phyloP scores from a whole-genome alignment of 2,797 vertebrate species.

The Gallinago nigripennis region DNA sequence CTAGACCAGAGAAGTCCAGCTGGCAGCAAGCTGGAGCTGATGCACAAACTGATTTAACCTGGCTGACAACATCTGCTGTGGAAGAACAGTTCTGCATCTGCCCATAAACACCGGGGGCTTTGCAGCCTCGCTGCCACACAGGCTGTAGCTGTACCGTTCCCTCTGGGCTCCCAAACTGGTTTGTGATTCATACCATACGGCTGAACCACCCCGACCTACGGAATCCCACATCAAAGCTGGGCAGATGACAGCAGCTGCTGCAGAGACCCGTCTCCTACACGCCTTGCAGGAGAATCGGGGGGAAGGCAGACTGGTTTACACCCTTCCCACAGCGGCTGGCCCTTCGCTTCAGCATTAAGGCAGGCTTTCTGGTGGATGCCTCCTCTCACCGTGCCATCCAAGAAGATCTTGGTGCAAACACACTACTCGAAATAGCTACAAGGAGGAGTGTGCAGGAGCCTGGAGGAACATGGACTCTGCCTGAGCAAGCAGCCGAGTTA shows the following conservation, averaged over 20 bases:
- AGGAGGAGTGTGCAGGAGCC: not conserved
- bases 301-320: not conserved
- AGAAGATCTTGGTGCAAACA: not conserved
- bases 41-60: not conserved
- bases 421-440: not conserved
- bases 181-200: not conserved
- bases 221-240: not conserved
- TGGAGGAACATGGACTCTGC: not conserved
- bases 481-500: not conserved
- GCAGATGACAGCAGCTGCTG: not conserved
- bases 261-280: not conserved
- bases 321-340: not conserved
- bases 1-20: not conserved
- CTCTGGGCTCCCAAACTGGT: not conserved
- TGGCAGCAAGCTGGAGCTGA: conserved; percentile 11
- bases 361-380: not conserved
- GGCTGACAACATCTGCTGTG: not conserved
- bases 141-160: not conserved
- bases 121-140: not conserved
- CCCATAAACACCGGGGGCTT: not conserved
- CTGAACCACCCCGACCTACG: not conserved
- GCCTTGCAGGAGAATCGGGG: not conserved
- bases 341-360: not conserved
- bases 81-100: not conserved
- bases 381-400: not conserved